Base-by-base conservation (phyloP, 2,888 invertebrate species). In the Drosophila peninsularis region DNA sequence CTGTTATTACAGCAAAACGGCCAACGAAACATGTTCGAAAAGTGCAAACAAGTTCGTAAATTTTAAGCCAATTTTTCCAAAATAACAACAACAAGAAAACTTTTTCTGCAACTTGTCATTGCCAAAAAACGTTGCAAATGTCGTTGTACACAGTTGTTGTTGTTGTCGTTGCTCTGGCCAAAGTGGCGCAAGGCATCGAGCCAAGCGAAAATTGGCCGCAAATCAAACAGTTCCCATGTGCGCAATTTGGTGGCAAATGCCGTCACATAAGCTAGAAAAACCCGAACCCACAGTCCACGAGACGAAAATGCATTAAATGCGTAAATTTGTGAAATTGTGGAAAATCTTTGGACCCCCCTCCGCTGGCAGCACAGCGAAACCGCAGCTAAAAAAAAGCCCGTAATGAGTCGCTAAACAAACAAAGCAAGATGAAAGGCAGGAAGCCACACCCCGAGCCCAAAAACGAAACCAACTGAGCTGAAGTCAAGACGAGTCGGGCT, bases 171-270 rank as follows among this genome's bases (percentile, higher is more conserved):
- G 55, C 49, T 50, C 41, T 69, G 69, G 60, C 47, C 65, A 78
- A 77, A 65, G 68, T 78, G 75, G 78, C 72, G 78, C 78, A 64
- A 81, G 77, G 81, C 86, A 82, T 68, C 60, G 71, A 72, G 82
- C 75, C 82, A 75, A 79, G 73, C 78, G 54, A 71, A 80, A 78
- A 86, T 82, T 79, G 78, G 75, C 84, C 82, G 73, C 80, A 84
- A 86, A 88, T 88, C 88, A 88, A 87, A 85, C 88, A 85, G 88
- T 88, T 88, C 88, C 88, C 88, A 88, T 88, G 88, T 82, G 87
- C 88, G 68, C 80, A 82, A 82, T 88, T 87, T 58, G 66, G 65
- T 53, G 36, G 63, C 74, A 82, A 82, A 77, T 82, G 74, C 78
- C 84, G 76, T 80, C 83, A 78, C 78, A 77, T 80, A 75, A 65